Evolutionary conservation across 2,888 invertebrate species (phyloP).

Genomic region (Sphinx pinastri): DNA sequence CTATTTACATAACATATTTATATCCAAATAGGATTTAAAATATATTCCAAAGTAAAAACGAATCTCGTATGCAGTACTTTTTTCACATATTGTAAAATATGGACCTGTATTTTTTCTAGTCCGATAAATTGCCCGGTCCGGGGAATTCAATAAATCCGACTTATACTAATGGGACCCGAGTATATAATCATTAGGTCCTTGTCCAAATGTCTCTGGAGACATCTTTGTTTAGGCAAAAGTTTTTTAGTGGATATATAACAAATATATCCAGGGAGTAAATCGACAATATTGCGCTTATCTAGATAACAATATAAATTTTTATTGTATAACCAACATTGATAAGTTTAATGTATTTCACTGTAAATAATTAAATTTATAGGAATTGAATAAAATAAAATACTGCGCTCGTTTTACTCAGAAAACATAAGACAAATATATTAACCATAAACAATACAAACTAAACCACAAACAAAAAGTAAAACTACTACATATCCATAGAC

Average conservation of each 20-base stretch:
- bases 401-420: too few relatives aligned
- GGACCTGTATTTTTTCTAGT: neutral
- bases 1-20: too few relatives aligned
- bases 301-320: too few relatives aligned
- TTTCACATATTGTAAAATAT: neutral
- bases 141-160: conserved; percentile 22
- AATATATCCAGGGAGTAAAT: neutral
- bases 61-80: neutral
- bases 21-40: neutral
- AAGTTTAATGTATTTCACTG: too few relatives aligned
- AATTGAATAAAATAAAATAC: too few relatives aligned
- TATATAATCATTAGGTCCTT: conserved; percentile 12
- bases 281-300: neutral
- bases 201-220: neutral
- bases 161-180: conserved; percentile 17
- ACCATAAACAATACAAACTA: too few relatives aligned
- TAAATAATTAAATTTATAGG: too few relatives aligned
- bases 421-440: too few relatives aligned
- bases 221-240: neutral
- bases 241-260: neutral
- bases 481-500: too few relatives aligned
- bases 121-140: conserved; percentile 2
- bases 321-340: too few relatives aligned
- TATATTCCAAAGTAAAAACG: neutral
- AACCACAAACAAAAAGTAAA: too few relatives aligned